A percentile compares a stretch with the other conserved stretches of the same genome.
Conservation (phyloP, 2,888 invertebrate genomes). For the Psylliodes chrysocephalus region DNA sequence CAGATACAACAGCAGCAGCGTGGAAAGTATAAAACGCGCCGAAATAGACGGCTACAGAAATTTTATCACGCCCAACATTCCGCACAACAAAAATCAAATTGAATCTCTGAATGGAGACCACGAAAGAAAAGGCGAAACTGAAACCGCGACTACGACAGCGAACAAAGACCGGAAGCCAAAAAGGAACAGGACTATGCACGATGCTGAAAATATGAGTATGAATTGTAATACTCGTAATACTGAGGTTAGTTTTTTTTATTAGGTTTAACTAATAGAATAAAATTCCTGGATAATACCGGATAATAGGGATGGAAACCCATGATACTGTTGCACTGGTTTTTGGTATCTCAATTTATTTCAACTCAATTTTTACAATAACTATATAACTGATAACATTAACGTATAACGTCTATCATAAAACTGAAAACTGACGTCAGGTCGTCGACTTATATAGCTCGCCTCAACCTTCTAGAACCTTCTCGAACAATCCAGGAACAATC, state of each 20-base stretch:
- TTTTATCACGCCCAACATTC: constrained; percentile 49
- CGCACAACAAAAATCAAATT: constrained; percentile 35
- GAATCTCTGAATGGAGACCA: not conserved
- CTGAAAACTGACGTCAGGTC: too few relatives aligned
- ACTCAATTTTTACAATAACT: too few relatives aligned
- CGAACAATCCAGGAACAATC: too few relatives aligned
- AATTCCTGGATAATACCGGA: too few relatives aligned
- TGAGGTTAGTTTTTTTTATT: constrained; percentile 41
- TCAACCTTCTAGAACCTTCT: too few relatives aligned
- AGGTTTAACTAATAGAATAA: too few relatives aligned
- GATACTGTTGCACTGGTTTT: too few relatives aligned
- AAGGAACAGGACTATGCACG: constrained; percentile 36
- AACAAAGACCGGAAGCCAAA: not conserved
- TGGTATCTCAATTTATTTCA: too few relatives aligned
- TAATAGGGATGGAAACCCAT: too few relatives aligned
- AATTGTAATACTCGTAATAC: constrained; percentile 43
- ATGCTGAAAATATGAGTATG: constrained; percentile 45
- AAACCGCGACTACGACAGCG: not conserved
- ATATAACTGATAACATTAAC: too few relatives aligned
- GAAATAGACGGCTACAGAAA: constrained; percentile 57
- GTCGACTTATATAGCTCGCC: too few relatives aligned
- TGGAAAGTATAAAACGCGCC: constrained; percentile 55
- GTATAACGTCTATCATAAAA: too few relatives aligned
- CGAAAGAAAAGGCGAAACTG: not conserved
- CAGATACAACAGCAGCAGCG: constrained; percentile 41